Conservation (phyloP, 2,888 invertebrate species). For the Allolobophora icterica region DNA sequence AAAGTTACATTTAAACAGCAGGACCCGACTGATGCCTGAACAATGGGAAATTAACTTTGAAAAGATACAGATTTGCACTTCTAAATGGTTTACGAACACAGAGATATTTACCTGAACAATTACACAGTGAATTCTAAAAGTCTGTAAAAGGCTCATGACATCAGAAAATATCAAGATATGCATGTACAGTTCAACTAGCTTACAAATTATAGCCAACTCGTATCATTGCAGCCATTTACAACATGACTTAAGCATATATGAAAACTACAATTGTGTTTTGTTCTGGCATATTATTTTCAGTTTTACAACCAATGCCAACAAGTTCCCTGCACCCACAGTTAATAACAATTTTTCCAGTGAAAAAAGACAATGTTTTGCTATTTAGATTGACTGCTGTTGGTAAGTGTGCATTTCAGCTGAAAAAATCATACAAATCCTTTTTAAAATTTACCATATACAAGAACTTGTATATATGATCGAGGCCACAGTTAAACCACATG, state of each 20-base stretch:
- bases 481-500: background rate
- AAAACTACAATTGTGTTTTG: too few relatives aligned
- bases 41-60: background rate
- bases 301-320: too few relatives aligned
- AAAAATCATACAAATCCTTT: background rate
- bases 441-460: too few relatives aligned
- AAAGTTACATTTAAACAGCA: background rate
- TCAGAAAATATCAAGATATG: too few relatives aligned
- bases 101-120: background rate
- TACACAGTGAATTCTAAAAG: too few relatives aligned
- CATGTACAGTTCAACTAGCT: too few relatives aligned
- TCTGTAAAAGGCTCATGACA: too few relatives aligned
- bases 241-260: too few relatives aligned
- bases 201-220: too few relatives aligned
- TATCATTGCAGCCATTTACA: too few relatives aligned
- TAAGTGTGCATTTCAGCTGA: background rate
- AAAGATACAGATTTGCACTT: background rate
- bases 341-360: background rate
- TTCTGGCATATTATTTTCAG: too few relatives aligned
- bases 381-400: background rate
- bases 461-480: background rate
- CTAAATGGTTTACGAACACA: background rate
- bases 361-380: background rate
- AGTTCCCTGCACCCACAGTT: too few relatives aligned
- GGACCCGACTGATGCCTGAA: background rate